These are phyloP conservation scores for Entomyzon cyanotis DNA, from an alignment of 2,113 vertebrate species.

Conservation along the genomic window DNA sequence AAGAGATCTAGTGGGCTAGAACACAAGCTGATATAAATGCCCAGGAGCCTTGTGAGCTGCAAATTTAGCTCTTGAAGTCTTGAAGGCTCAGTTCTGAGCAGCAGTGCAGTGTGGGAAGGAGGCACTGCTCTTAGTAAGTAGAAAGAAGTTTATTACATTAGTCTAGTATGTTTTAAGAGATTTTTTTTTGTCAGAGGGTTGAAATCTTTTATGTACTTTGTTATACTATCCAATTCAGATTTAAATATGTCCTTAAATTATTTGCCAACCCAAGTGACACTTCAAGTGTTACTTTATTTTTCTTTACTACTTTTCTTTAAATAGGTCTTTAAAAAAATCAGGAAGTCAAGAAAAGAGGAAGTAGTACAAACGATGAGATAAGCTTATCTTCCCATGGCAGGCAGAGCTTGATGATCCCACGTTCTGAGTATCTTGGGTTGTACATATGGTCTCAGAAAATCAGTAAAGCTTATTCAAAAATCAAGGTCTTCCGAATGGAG, in stretches of 20 bases:
- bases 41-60: background rate
- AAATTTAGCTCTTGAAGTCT: background rate
- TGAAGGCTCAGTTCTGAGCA: background rate
- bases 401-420: background rate
- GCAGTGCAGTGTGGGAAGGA: fast-evolving
- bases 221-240: background rate
- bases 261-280: background rate
- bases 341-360: background rate
- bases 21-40: background rate
- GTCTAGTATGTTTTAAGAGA: background rate
- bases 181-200: background rate
- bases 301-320: background rate
- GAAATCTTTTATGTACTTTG: background rate
- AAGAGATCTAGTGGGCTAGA: background rate
- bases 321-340: background rate
- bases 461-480: background rate
- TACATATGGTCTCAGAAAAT: background rate
- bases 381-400: background rate
- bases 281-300: background rate
- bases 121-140: background rate
- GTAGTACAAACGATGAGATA: background rate
- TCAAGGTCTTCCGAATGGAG: background rate
- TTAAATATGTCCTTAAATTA: background rate
- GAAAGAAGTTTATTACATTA: background rate
- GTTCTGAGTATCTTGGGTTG: background rate